A percentile compares a stretch with the other conserved stretches of the same genome.
These are phyloP conservation scores for Pangasius sanitwongsei DNA, from an alignment of 2,797 vertebrate species.

Conservation along the genomic window DNA sequence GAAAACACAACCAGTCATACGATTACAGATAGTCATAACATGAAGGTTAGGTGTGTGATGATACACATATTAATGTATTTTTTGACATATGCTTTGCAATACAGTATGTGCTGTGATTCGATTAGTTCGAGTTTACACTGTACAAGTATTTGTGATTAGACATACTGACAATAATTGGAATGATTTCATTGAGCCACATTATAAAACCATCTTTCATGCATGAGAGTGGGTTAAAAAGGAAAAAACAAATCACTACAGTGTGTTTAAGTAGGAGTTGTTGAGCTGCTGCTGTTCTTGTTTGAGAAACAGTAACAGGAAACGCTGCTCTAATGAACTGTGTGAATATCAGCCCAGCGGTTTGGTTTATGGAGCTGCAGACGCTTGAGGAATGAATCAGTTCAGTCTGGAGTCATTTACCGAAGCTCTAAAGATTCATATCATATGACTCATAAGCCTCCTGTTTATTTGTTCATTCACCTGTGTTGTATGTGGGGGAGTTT, in stretches of 20 bases:
- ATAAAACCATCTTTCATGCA: background rate
- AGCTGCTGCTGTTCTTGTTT: slow-evolving; percentile 7
- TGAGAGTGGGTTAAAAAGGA: background rate
- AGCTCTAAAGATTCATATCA: slow-evolving; percentile 22
- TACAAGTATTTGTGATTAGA: background rate
- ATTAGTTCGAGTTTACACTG: background rate
- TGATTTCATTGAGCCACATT: background rate
- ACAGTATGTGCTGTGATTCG: background rate
- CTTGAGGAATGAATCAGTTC: slow-evolving; percentile 25
- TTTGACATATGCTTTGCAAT: background rate
- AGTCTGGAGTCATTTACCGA: slow-evolving; percentile 23
- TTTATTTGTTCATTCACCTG: slow-evolving; percentile 30
- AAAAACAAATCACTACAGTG: background rate
- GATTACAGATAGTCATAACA: background rate
- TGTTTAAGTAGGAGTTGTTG: background rate
- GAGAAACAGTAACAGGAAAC: slow-evolving; percentile 15
- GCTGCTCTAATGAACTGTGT: slow-evolving; percentile 4
- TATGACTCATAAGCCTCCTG: slow-evolving; percentile 16
- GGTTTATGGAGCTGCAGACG: background rate
- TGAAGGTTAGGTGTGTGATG: background rate
- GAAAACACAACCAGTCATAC: background rate
- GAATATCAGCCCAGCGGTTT: slow-evolving; percentile 12
- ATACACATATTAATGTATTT: background rate
- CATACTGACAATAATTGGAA: background rate
- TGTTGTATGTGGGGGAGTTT: slow-evolving; percentile 13